phyloP scores from a whole-genome alignment of 1,140 invertebrate species.

The Oryctes rhinoceros region DNA sequence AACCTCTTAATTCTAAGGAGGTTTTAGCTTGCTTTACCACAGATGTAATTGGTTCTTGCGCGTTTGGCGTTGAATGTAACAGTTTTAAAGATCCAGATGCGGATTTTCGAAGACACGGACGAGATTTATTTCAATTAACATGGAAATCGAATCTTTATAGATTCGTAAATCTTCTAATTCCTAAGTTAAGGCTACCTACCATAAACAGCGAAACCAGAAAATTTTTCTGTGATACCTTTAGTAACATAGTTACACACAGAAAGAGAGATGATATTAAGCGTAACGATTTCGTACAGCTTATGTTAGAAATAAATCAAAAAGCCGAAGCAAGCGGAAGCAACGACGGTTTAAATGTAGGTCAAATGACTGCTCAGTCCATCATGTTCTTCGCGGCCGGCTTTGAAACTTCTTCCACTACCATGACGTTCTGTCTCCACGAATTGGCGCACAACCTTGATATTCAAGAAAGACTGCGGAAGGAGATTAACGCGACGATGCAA shows the following conservation, averaged over 20 bases:
- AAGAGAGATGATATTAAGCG: slow-evolving; percentile 59
- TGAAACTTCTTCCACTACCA: slow-evolving; percentile 62
- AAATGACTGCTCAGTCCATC: slow-evolving; percentile 47
- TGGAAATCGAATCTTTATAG: neutral
- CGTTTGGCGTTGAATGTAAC: slow-evolving; percentile 69
- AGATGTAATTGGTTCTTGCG: slow-evolving; percentile 65
- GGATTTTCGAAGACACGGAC: slow-evolving; percentile 59
- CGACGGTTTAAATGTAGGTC: slow-evolving; percentile 43
- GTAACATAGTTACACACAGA: slow-evolving; percentile 63
- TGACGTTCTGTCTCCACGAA: slow-evolving; percentile 62
- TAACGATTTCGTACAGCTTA: slow-evolving; percentile 66
- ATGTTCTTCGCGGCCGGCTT: slow-evolving; percentile 62
- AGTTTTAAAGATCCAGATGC: slow-evolving; percentile 63
- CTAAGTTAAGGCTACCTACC: slow-evolving; percentile 55
- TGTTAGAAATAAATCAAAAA: slow-evolving; percentile 64
- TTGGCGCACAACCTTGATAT: slow-evolving; percentile 61
- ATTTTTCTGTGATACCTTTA: slow-evolving; percentile 63
- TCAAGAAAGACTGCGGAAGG: slow-evolving; percentile 61
- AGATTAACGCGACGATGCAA: slow-evolving; percentile 60
- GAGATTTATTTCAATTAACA: neutral
- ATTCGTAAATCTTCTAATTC: slow-evolving; percentile 51
- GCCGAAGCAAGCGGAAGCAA: neutral
- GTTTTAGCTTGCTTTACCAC: slow-evolving; percentile 49
- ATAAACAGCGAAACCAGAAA: slow-evolving; percentile 50
- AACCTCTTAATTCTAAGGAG: slow-evolving; percentile 50